Percentiles rank a stretch among this genome's conserved stretches.
These are phyloP conservation scores for Pachypanchax playfairii DNA, from an alignment of 2,113 vertebrate species.

Conservation along the genomic window DNA sequence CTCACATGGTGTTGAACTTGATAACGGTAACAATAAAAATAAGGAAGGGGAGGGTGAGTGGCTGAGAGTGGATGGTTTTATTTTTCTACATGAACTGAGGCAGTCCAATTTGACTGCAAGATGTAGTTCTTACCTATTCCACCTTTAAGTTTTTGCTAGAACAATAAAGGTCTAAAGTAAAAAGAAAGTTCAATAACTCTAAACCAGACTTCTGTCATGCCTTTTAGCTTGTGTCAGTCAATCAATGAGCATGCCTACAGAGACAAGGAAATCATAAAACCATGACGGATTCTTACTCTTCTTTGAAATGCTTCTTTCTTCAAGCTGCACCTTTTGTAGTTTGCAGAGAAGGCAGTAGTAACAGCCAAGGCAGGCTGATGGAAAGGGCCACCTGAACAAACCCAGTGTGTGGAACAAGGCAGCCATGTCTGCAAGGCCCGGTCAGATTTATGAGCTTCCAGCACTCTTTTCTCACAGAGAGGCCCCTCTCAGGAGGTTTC, in stretches of 20 bases:
- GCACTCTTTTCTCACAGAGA: constrained; percentile 63
- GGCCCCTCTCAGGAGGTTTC: constrained; percentile 62
- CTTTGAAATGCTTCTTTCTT: constrained; percentile 55
- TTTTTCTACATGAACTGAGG: too few species aligned
- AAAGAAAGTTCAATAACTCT: constrained; percentile 55
- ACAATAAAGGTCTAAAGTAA: constrained; percentile 31
- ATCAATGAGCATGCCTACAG: constrained; percentile 43
- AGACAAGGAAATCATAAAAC: constrained; percentile 71
- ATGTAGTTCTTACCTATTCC: too few species aligned
- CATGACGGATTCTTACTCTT: constrained; percentile 55
- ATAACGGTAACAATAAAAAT: too few species aligned
- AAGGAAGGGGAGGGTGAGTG: too few species aligned
- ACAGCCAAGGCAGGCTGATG: constrained; percentile 57
- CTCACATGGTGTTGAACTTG: too few species aligned
- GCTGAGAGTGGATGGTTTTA: too few species aligned
- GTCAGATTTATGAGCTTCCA: constrained; percentile 69
- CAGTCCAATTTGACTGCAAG: too few species aligned
- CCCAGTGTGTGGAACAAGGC: constrained; percentile 58
- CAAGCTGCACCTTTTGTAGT: constrained; percentile 38
- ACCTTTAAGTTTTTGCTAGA: too few species aligned
- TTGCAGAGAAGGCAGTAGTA: constrained; percentile 44
- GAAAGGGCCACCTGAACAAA: constrained; percentile 78
- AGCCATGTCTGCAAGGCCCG: constrained; percentile 43
- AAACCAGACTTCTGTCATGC: constrained; percentile 32
- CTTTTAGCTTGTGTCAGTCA: constrained; percentile 50